Evolutionary conservation across 2,888 invertebrate species (phyloP), one percentile per base, ranked within the genome.

Genomic region (Drosophila kokeensis): DNA sequence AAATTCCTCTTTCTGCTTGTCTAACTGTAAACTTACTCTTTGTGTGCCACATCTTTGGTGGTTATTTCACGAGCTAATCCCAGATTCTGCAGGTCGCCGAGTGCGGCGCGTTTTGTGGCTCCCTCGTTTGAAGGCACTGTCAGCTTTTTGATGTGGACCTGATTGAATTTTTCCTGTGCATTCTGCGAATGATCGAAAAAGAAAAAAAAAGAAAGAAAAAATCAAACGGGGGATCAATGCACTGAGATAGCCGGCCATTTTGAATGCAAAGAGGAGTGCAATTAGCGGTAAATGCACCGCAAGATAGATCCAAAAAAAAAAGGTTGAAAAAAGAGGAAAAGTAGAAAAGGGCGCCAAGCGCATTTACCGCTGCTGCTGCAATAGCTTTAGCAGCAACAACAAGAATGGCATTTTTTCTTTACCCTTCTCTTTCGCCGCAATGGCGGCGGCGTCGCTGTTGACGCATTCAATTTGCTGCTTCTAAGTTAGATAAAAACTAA

Each of bases 21-120:
- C 6, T 48, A 15, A 32, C 10, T 10, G 21, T 24, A 29, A 32
- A 81, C 91, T 88, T 83, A 93, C 91, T 92, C 92, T 72, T 92
- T 92, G 57, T 89, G 86, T 0, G 81, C 86, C 11, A 75, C 90
- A 62, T 93, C 91, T 54, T 90, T 91, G 34, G 76, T 76, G 48
- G 82, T 71, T 2, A 83, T 73, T 34, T 79, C 82, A 24, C 90
- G 92, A 8, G 92, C 91, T 7, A 92, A 69, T 21, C 94, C 94
- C 69, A 93, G 93, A 83, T 94, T 94, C 32, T 94, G 94, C 58
- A 94, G 91, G 83, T 94, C 94, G 6, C 94, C 94, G 42, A 94
- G 87, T 21, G 94, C 94, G 29, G 94, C 92, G 75, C 94, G 91
- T 74, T 92, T 93, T 49, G 89, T 81, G 76, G 75, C 78, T 45